phyloP scores from a whole-genome alignment of 2,113 vertebrate species.

The Chaetorhynchus papuensis region DNA sequence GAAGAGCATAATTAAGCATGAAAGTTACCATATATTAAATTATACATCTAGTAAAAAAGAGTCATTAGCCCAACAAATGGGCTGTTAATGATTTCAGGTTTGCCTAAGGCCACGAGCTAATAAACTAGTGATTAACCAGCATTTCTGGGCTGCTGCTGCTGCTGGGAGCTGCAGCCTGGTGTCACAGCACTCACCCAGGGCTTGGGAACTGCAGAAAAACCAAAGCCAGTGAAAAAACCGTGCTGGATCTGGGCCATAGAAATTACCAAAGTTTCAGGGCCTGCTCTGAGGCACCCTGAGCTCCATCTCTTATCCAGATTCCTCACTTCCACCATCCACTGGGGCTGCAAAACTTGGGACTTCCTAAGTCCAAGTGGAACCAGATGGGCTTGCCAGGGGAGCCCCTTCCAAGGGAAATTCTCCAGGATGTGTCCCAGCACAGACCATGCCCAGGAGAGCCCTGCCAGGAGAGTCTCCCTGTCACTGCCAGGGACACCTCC shows the following conservation, averaged over 20 bases:
- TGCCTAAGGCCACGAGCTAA: constrained; percentile 28
- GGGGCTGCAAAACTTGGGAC: not conserved
- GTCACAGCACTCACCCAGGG: not conserved
- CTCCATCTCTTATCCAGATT: not conserved
- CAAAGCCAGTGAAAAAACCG: rapidly evolving
- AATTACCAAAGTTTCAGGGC: rapidly evolving
- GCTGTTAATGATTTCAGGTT: constrained; percentile 54
- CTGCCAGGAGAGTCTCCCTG: not conserved
- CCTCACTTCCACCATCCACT: not conserved
- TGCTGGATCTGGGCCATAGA: not conserved
- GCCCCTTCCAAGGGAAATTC: not conserved
- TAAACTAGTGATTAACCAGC: constrained; percentile 25
- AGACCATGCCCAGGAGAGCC: not conserved
- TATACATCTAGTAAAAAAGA: constrained; percentile 48
- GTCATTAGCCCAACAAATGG: constrained; percentile 53
- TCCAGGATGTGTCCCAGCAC: not conserved
- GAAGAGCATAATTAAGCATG: constrained; percentile 52
- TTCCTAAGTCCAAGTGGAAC: rapidly evolving
- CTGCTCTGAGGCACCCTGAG: not conserved
- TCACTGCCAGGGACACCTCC: not conserved
- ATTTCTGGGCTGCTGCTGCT: constrained; percentile 31
- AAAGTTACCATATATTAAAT: constrained; percentile 55
- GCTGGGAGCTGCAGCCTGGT: not conserved
- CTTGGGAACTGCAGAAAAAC: not conserved
- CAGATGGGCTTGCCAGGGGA: not conserved